phyloP scores from a whole-genome alignment of 2,888 invertebrate genomes.

The Lasioglossum figueresi region DNA sequence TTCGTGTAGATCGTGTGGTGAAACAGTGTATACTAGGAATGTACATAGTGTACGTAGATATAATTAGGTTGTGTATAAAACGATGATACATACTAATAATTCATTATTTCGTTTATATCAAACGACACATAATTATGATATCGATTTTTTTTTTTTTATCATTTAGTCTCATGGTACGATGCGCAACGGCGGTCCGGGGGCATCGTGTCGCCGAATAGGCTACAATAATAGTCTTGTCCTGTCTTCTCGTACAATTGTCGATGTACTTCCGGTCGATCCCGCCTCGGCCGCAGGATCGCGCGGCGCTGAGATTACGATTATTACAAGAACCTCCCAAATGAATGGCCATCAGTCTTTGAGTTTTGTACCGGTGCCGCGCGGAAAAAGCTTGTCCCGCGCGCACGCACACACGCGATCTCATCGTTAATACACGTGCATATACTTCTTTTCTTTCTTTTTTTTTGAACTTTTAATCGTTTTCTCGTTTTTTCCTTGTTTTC shows the following conservation, averaged over 20 bases:
- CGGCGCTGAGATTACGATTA: conserved; percentile 70
- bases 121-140: conserved; percentile 84
- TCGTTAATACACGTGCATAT: conserved; percentile 19
- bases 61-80: conserved; percentile 83
- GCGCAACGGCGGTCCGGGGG: conserved; percentile 74
- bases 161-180: conserved; percentile 82
- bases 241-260: conserved; percentile 75
- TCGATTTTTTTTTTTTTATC: conserved; percentile 72
- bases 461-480: background rate
- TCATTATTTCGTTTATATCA: conserved; percentile 81
- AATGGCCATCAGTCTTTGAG: conserved; percentile 77
- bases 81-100: conserved; percentile 82
- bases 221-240: conserved; percentile 79
- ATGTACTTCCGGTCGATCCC: conserved; percentile 66
- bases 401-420: conserved; percentile 26
- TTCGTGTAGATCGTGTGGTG: conserved; percentile 68
- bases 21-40: conserved; percentile 82
- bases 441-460: no score
- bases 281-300: conserved; percentile 38
- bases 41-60: conserved; percentile 83
- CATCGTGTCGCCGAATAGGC: conserved; percentile 79
- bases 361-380: conserved; percentile 49
- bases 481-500: background rate
- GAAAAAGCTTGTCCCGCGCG: background rate
- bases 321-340: conserved; percentile 77